Conservation (phyloP, 1,140 invertebrate species). For the Dermatophagoides farinae region DNA sequence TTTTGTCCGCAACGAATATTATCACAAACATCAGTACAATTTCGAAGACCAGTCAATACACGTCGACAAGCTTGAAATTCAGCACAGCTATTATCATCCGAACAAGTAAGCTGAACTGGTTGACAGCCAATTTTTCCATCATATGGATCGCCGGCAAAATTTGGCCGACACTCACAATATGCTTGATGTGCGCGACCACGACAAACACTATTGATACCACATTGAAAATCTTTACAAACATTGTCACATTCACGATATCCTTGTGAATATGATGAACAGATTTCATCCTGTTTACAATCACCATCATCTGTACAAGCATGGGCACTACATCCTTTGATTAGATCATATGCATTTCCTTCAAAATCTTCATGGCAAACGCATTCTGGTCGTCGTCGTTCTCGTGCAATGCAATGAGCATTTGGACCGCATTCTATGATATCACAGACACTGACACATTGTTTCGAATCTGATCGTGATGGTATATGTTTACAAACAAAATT, state of each 20-base stretch:
- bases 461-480: constrained; percentile 5
- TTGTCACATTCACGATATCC: constrained; percentile 15
- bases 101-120: constrained; percentile 2
- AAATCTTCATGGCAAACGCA: constrained; percentile 63
- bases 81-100: constrained; percentile 10
- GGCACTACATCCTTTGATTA: constrained; percentile 16
- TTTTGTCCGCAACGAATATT: constrained; percentile 46
- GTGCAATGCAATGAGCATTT: constrained; percentile 58
- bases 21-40: constrained; percentile 19
- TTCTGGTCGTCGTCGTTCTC: constrained; percentile 53
- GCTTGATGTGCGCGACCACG: constrained; percentile 21
- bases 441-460: constrained; percentile 37
- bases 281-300: constrained; percentile 21
- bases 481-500: constrained; percentile 13
- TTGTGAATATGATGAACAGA: constrained; percentile 19
- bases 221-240: constrained; percentile 22
- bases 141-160: constrained; percentile 22
- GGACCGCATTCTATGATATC: constrained; percentile 66
- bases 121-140: constrained; percentile 16
- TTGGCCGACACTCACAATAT: constrained; percentile 23
- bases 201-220: constrained; percentile 23
- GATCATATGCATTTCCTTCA: constrained; percentile 20
- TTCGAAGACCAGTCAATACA: constrained; percentile 10
- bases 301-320: constrained; percentile 19
- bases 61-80: constrained; percentile 12